Evolutionary conservation across 2,888 invertebrate genomes (phyloP), one percentile per base, ranked within the genome.

Genomic region (Drepanosiphum platanoidis): DNA sequence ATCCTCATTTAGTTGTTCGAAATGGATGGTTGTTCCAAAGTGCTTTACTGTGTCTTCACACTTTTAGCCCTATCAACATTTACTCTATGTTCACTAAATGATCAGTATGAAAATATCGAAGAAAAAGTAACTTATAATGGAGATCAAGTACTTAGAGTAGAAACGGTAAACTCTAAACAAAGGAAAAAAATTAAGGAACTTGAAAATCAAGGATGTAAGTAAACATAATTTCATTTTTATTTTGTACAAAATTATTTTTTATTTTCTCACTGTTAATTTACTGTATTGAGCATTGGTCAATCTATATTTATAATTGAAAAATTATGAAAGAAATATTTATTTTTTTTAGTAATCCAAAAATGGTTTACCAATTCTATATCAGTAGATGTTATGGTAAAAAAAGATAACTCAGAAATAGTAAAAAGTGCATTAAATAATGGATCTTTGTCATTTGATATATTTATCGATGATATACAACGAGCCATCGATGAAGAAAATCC

Each of bases 401-500:
- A 92, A 1, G 91, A 92, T 75, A 92, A 92, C n/a, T 89, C 94
- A 77, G 90, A 91, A 74, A 92, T 92, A 87, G 93, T 95, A 3
- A 92, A 93, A 83, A 90, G 92, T 79, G 90, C 92, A 84, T 91
- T 96, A 58, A 90, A 91, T 84, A 91, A 92, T 64, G 92, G 93
- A 87, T 92, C 93, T 83, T 92, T 96, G 86, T 89, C 92, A 34
- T 95, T 92, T 89, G 92, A 93, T 80, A 91, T 96, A n/a, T 90
- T 95, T 71, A 95, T 96, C 88, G 92, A 94, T 78, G 94, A 96
- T 90, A 89, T 96, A 79, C 95, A 96, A 89, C 91, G 91, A 88
- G 93, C 94, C 75, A 96, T 96, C 87, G 93, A 95, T 88, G 92
- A 92, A 87, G 96, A 96, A 90, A 96, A 96, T 90, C 95, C 95